Conservation (phyloP, 2,113 vertebrate species). For the Mungos mungo region DNA sequence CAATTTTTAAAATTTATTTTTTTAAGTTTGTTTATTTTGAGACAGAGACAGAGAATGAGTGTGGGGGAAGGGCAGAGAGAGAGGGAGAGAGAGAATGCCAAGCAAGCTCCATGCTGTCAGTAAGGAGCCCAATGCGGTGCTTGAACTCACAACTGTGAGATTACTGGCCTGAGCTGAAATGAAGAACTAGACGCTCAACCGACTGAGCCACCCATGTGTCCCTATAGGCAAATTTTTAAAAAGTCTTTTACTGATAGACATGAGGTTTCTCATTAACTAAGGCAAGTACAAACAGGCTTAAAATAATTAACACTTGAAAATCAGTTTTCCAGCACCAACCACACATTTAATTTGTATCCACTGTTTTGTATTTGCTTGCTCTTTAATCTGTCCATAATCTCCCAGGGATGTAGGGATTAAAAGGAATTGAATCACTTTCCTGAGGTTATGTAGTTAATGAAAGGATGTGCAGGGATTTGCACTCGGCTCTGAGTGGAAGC, state of each 20-base stretch:
- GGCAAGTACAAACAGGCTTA: not conserved
- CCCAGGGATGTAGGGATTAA: not conserved
- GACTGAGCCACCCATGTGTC: too few relatives aligned
- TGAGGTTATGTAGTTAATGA: not conserved
- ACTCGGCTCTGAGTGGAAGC: not conserved
- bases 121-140: too few relatives aligned
- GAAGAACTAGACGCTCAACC: too few relatives aligned
- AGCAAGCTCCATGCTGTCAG: too few relatives aligned
- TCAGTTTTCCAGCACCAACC: not conserved
- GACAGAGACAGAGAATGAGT: too few relatives aligned
- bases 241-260: not conserved
- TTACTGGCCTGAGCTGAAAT: too few relatives aligned
- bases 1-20: not conserved
- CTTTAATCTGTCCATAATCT: not conserved
- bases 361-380: not conserved
- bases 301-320: not conserved
- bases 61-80: too few relatives aligned
- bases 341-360: not conserved
- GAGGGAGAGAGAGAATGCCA: too few relatives aligned
- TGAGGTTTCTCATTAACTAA: not conserved
- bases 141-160: too few relatives aligned
- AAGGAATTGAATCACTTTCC: not conserved
- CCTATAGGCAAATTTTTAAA: not conserved
- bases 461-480: not conserved
- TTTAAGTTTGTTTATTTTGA: too few relatives aligned